Evolutionary conservation across 1,140 invertebrate genomes (phyloP).

Genomic region (Matsumurasca onukii): DNA sequence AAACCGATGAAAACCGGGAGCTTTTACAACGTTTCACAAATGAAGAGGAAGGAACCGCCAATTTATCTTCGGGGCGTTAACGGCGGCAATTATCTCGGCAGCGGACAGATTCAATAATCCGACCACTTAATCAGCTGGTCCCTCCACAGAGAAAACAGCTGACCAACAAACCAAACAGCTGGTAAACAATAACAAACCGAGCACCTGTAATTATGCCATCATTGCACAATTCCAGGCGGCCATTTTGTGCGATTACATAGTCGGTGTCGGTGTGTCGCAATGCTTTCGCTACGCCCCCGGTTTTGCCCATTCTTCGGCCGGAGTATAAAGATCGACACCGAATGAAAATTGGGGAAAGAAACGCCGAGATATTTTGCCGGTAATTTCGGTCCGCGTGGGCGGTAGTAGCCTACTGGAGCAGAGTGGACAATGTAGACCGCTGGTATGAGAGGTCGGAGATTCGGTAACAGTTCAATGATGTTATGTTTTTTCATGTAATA

Average conservation of each 20-base stretch:
- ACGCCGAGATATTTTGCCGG: neutral
- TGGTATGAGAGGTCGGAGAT: neutral
- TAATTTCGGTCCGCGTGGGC: conserved; percentile 9
- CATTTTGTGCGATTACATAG: conserved; percentile 5
- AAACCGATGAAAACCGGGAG: too few species aligned
- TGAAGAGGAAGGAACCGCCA: neutral
- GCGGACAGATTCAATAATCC: neutral
- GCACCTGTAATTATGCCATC: neutral
- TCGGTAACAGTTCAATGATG: neutral
- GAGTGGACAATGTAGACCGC: neutral
- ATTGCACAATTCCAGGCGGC: neutral
- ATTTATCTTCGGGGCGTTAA: neutral
- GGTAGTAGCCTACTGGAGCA: neutral
- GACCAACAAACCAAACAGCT: too few species aligned
- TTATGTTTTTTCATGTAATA: neutral
- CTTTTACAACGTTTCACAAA: too few species aligned
- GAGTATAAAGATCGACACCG: neutral
- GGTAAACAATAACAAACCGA: too few species aligned
- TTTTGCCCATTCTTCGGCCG: conserved; percentile 4
- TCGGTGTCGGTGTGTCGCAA: conserved; percentile 1
- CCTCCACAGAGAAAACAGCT: neutral
- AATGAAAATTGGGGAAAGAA: conserved; percentile 1
- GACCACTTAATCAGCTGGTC: neutral
- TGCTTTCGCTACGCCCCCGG: conserved; percentile 5
- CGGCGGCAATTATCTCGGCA: neutral